A percentile compares a stretch with the other conserved stretches of the same genome.
These are phyloP conservation scores for Sinohyriopsis cumingii DNA, from an alignment of 2,888 invertebrate genomes.

Conservation along the genomic window DNA sequence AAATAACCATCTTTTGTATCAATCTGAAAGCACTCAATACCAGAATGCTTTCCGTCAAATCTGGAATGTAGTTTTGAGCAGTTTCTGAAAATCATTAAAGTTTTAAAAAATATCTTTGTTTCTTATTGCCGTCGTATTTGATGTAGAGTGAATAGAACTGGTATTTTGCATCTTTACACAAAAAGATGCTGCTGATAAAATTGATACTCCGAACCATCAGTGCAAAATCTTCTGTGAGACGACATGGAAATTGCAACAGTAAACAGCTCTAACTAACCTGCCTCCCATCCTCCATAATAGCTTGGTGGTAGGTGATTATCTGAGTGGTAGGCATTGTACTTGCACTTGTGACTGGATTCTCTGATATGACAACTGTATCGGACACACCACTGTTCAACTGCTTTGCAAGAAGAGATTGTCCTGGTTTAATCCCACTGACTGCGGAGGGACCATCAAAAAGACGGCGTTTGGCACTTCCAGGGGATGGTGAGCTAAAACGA, in stretches of 20 bases:
- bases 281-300: conserved; percentile 62
- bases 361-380: conserved; percentile 15
- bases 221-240: not conserved
- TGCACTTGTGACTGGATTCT: conserved; percentile 1
- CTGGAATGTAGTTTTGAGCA: no score
- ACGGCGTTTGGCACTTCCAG: conserved; percentile 69
- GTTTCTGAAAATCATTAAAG: no score
- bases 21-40: no score
- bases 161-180: no score
- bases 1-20: no score
- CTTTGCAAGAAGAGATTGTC: conserved; percentile 4
- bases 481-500: conserved; percentile 67
- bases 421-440: conserved; percentile 1
- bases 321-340: conserved; percentile 33
- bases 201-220: no score
- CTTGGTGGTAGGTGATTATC: conserved; percentile 62
- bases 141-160: no score
- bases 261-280: conserved; percentile 45
- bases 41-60: no score
- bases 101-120: no score
- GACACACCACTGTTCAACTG: conserved; percentile 12
- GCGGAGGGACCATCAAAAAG: conserved; percentile 57
- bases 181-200: no score
- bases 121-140: no score
- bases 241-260: not conserved